phyloP scores from a whole-genome alignment of 2,113 vertebrate genomes.

The Gasterosteus nipponicus region DNA sequence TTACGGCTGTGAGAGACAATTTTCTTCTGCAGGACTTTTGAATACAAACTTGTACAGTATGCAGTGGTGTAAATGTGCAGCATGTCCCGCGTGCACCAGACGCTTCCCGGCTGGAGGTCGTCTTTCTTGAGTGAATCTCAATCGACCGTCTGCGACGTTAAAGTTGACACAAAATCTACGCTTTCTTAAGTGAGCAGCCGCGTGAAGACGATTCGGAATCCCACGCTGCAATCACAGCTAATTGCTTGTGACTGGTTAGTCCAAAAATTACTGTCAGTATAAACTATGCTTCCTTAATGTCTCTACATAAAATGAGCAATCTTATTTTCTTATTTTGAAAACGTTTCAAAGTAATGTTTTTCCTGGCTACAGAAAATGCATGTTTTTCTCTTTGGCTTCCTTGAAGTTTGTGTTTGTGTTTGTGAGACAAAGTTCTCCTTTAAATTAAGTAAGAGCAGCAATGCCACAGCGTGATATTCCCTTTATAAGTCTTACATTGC shows the following conservation, averaged over 20 bases:
- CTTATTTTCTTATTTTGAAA: background rate
- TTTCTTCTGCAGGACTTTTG: constrained; percentile 51
- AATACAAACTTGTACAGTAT: constrained; percentile 34
- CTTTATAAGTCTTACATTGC: background rate
- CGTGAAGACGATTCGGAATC: constrained; percentile 26
- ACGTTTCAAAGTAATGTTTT: background rate
- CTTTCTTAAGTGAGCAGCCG: constrained; percentile 48
- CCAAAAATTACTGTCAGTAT: constrained; percentile 21
- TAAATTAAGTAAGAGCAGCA: background rate
- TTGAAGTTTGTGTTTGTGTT: background rate
- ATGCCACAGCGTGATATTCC: background rate
- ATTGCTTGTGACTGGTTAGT: constrained; percentile 47
- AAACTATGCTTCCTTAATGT: constrained; percentile 7
- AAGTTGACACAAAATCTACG: constrained; percentile 38
- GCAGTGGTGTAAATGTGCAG: constrained; percentile 20
- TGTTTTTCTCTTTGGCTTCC: constrained; percentile 4
- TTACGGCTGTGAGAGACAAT: constrained; percentile 51
- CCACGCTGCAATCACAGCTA: constrained; percentile 24
- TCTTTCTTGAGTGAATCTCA: constrained; percentile 2
- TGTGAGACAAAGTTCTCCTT: background rate
- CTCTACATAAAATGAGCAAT: background rate
- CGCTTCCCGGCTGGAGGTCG: no score
- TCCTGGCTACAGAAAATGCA: background rate
- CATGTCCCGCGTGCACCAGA: no score
- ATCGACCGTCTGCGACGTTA: constrained; percentile 30